A percentile compares a stretch with the other conserved stretches of the same genome.
These are phyloP conservation scores for Ditylenchus dipsaci DNA, from an alignment of 1,140 invertebrate genomes.

Conservation along the genomic window DNA sequence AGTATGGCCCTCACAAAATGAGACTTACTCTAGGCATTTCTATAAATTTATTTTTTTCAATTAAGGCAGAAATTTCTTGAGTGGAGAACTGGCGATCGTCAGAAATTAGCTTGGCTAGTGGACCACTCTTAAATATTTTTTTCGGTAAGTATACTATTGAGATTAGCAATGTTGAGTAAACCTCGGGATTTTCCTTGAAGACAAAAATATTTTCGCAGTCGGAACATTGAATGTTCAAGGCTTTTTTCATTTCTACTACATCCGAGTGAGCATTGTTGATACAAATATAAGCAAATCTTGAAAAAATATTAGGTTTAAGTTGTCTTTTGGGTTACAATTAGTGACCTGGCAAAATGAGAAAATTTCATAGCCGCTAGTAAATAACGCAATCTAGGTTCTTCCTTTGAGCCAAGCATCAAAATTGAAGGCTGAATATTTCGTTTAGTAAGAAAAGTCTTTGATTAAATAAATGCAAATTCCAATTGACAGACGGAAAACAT, in stretches of 20 bases:
- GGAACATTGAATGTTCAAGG: slow-evolving; percentile 41
- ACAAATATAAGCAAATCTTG: slow-evolving; percentile 48
- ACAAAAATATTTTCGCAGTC: slow-evolving; percentile 51
- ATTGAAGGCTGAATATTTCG: slow-evolving; percentile 37
- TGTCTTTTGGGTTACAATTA: too few relatives aligned
- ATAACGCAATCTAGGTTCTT: slow-evolving; percentile 48
- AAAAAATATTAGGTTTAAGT: too few relatives aligned
- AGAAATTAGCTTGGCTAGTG: slow-evolving; percentile 4
- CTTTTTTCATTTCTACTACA: slow-evolving; percentile 38
- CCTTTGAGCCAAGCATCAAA: slow-evolving; percentile 40
- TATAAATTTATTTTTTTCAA: slow-evolving; percentile 46
- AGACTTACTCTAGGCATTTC: slow-evolving; percentile 37
- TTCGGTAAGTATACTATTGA: slow-evolving; percentile 5
- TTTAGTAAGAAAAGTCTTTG: neutral
- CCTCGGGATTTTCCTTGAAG: slow-evolving; percentile 52
- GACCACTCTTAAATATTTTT: slow-evolving; percentile 12
- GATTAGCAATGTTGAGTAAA: slow-evolving; percentile 12
- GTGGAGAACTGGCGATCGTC: slow-evolving; percentile 30
- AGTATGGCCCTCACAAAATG: neutral
- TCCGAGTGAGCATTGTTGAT: slow-evolving; percentile 20
- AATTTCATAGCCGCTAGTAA: slow-evolving; percentile 50
- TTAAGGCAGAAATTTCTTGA: slow-evolving; percentile 35
- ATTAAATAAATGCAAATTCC: neutral
- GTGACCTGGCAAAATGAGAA: slow-evolving; percentile 39
- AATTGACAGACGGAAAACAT: too few relatives aligned